Percentiles rank a stretch among this genome's conserved stretches.
phyloP scores from a whole-genome alignment of 2,113 vertebrate species.

The Lepisosteus oculatus region DNA sequence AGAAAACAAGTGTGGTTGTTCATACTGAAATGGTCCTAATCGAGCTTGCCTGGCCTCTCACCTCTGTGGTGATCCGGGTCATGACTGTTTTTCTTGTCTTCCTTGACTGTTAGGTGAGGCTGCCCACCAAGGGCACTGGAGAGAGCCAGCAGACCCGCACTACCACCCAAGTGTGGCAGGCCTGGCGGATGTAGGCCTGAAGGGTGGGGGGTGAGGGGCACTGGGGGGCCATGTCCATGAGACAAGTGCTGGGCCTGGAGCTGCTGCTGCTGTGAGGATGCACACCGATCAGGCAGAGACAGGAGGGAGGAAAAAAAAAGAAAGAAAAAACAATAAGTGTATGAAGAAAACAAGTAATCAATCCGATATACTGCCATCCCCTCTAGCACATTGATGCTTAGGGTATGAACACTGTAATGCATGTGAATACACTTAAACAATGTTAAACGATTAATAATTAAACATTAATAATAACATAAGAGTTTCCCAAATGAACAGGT shows the following conservation, averaged over 20 bases:
- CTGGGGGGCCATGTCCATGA: conserved; percentile 86
- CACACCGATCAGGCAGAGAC: neutral
- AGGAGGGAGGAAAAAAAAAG: neutral
- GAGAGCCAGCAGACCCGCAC: conserved; percentile 87
- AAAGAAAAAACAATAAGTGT: neutral
- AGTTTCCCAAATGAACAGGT: no score
- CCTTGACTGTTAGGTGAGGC: conserved; percentile 87
- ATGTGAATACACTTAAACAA: no score
- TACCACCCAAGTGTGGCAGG: conserved; percentile 82
- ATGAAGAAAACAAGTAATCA: neutral
- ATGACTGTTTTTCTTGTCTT: conserved; percentile 90
- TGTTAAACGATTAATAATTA: no score
- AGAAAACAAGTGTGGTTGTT: neutral
- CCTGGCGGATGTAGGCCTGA: conserved; percentile 86
- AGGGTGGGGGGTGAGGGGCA: conserved; percentile 89
- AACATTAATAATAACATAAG: no score
- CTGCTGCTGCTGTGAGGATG: conserved; percentile 69
- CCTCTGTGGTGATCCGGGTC: conserved; percentile 92
- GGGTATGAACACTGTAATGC: neutral
- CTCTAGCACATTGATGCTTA: neutral
- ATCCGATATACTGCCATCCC: neutral
- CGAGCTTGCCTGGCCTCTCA: conserved; percentile 77
- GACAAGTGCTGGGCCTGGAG: conserved; percentile 86
- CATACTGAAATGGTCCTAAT: conserved; percentile 57
- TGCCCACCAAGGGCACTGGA: conserved; percentile 85